phyloP scores from a whole-genome alignment of 2,797 vertebrate species.

The Ammospiza maritima region DNA sequence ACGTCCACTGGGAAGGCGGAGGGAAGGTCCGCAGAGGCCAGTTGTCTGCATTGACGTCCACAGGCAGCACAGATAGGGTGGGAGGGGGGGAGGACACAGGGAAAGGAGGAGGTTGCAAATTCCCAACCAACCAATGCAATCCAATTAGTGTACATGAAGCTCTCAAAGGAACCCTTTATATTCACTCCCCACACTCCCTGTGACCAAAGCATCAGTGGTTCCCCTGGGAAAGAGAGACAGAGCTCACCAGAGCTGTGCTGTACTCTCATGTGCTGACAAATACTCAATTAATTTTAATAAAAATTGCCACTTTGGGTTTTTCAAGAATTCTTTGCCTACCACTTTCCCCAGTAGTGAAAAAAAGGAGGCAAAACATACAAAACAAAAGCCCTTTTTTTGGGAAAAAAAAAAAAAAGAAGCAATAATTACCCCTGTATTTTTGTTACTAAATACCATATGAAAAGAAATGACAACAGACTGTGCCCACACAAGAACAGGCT shows the following conservation, averaged over 20 bases:
- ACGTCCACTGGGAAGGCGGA: slow-evolving; percentile 54
- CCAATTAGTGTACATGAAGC: neutral
- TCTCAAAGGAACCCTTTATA: neutral
- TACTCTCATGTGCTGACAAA: neutral
- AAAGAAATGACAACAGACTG: neutral
- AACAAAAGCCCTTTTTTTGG: accelerated
- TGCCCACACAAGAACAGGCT: neutral
- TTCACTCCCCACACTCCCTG: neutral
- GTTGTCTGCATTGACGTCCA: slow-evolving; percentile 64
- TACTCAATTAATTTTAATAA: neutral
- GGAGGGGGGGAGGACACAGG: neutral
- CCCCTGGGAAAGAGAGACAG: neutral
- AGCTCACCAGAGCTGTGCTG: neutral
- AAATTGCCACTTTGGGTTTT: neutral
- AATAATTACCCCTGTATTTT: neutral
- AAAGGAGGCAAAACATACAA: neutral
- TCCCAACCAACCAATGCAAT: neutral
- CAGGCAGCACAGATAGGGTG: neutral
- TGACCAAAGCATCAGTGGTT: neutral
- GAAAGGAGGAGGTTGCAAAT: neutral
- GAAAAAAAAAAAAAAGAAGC: no score
- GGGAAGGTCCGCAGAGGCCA: slow-evolving; percentile 68
- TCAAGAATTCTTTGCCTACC: neutral
- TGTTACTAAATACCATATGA: neutral
- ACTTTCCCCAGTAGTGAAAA: neutral